Base-by-base conservation (phyloP, 2,797 vertebrate species). In the Protonibea diacanthus region DNA sequence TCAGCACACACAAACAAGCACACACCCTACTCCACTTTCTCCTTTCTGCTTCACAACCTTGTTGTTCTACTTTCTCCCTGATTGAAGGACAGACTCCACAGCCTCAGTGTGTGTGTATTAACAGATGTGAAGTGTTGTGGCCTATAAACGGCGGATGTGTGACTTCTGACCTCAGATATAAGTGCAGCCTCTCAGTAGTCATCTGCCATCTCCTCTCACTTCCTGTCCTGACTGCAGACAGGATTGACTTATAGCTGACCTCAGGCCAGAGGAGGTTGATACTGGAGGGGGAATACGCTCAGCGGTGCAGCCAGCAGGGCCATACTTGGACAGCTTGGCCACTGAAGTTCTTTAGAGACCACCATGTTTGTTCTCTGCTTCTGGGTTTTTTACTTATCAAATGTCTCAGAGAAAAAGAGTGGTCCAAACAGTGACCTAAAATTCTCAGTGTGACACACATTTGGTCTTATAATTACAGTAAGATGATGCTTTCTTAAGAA, bases 41-140 rank as follows among this genome's bases (percentile, higher is more conserved):
- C 63, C 23, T 78, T 29, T 12, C 40, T 29, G 18, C 45, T 13
- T 55, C 59, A 61, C 55, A 65, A 57, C 42, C 13, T 20, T 8
- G 38, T 55, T 63, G 20, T 42, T 52, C 45, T 51, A 58, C 20
- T 73, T 71, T 55, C 25, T 45, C 42, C 29, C 58, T 45, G 21
- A 14, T 25, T 69, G 73, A 71, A 65, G 82, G 68, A 80, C 74
- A 62, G 27, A 51, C 47, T 45, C 33, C 42, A 27, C 44, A 40
- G 63, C 44, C 62, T 52, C 58, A 52, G 29, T 59, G n/a, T 69
- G 47, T 61, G 59, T 66, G 53, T 51, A 6, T 56, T 45, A 58
- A 42, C 81, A 82, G 73, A 88, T 84, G 78, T 85, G 57, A 53
- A 58, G 65, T 17, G 53, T 29, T 51, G 38, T 73, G 61, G 81